These are phyloP conservation scores for Brachypodius melanocephalos DNA, from an alignment of 2,113 vertebrate species.

Conservation along the genomic window DNA sequence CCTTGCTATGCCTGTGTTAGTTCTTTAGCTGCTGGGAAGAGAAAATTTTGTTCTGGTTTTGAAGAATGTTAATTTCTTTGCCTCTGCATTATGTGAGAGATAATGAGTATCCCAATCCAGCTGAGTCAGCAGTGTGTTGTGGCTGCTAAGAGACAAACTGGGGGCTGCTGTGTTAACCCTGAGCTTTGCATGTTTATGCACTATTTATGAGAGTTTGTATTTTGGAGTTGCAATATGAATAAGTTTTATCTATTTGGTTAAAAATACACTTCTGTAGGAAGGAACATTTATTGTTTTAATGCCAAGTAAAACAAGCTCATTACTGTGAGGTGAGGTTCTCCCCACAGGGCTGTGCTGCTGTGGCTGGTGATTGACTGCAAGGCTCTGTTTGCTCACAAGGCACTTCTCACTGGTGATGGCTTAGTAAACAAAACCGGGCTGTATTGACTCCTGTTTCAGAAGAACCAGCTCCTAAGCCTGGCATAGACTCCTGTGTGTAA, in stretches of 20 bases:
- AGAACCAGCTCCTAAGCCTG: background rate
- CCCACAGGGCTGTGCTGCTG: background rate
- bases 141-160: background rate
- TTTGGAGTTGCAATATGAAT: rapidly evolving
- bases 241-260: background rate
- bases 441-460: background rate
- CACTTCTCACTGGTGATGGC: background rate
- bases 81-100: background rate
- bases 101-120: background rate
- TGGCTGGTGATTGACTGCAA: background rate
- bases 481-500: background rate
- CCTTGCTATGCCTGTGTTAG: background rate
- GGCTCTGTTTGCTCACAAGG: background rate
- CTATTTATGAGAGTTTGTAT: background rate
- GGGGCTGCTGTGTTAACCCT: background rate
- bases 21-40: background rate
- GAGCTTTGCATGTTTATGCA: background rate
- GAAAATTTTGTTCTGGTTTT: background rate
- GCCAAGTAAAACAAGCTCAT: background rate
- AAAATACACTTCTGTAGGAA: background rate
- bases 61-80: background rate
- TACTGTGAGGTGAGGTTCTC: background rate
- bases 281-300: background rate
- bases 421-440: background rate
- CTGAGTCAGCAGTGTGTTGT: background rate